A percentile compares a stretch with the other conserved stretches of the same genome.
Conservation (phyloP, 2,797 vertebrate species). For the Myotis myotis region DNA sequence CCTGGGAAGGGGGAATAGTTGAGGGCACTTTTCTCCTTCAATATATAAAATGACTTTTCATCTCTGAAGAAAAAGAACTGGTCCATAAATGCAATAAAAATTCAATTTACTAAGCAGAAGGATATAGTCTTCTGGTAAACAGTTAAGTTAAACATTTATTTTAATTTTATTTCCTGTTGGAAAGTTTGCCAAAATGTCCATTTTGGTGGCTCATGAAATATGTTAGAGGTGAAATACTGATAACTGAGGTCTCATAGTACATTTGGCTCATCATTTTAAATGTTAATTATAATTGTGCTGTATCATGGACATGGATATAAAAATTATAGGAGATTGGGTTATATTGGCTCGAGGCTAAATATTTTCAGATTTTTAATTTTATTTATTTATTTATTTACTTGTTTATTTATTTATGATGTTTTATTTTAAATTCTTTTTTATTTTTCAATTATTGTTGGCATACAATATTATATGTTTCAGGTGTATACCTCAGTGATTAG, state of each 20-base stretch:
- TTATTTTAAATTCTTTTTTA: background rate
- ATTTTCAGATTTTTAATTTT: constrained; percentile 18
- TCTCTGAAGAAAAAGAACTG: background rate
- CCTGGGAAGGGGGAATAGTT: background rate
- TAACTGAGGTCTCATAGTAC: background rate
- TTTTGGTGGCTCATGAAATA: background rate
- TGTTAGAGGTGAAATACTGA: background rate
- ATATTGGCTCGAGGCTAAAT: background rate
- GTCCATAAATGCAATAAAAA: background rate
- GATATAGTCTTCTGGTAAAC: background rate
- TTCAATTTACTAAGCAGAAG: constrained; percentile 16
- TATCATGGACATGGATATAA: background rate
- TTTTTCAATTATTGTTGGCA: background rate
- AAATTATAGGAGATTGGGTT: background rate
- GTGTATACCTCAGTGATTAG: background rate
- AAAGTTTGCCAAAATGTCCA: constrained; percentile 16
- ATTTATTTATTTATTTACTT: background rate
- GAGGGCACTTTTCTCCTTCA: background rate
- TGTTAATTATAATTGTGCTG: background rate
- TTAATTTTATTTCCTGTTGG: constrained; percentile 39
- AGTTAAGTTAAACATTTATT: background rate
- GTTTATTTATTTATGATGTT: background rate
- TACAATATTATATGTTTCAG: background rate
- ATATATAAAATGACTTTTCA: background rate
- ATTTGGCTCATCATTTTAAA: background rate